Evolutionary conservation across 1,140 invertebrate species (phyloP).

Genomic region (Epicauta chinensis): DNA sequence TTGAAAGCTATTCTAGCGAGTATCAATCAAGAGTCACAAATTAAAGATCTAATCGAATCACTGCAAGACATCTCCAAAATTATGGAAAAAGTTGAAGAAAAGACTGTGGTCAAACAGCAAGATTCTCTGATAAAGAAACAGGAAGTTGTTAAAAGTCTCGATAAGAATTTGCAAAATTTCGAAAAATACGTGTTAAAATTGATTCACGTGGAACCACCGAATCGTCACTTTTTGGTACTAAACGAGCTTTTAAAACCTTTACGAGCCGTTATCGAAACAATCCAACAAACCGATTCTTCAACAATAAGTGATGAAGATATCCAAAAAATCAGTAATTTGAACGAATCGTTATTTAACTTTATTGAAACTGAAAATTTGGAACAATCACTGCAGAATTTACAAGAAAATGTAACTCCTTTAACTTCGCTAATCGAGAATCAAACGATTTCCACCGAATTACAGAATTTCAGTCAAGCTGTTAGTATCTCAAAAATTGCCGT

Average conservation of each 20-base stretch:
- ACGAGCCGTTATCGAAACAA: constrained; percentile 22
- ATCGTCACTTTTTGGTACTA: constrained; percentile 11
- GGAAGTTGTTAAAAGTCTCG: constrained; percentile 13
- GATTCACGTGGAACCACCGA: neutral
- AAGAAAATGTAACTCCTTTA: constrained; percentile 18
- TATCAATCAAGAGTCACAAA: constrained; percentile 39
- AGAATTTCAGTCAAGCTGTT: constrained; percentile 26
- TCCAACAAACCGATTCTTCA: constrained; percentile 3
- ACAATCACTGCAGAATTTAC: constrained; percentile 27
- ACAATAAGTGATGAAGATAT: constrained; percentile 22
- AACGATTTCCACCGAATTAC: constrained; percentile 19
- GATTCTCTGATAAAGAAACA: constrained; percentile 37
- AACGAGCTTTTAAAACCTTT: constrained; percentile 31
- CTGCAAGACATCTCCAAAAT: constrained; percentile 45
- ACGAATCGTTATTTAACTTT: constrained; percentile 23
- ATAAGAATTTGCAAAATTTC: constrained; percentile 23
- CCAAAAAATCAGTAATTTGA: constrained; percentile 23
- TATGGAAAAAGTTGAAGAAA: constrained; percentile 42
- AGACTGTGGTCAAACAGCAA: constrained; percentile 21
- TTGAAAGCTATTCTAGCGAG: constrained; percentile 32
- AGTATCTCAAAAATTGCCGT: constrained; percentile 29
- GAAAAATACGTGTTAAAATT: constrained; percentile 6
- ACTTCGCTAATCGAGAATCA: constrained; percentile 5
- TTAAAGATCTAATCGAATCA: constrained; percentile 42
- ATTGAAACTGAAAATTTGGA: constrained; percentile 21